A percentile compares a stretch with the other conserved stretches of the same genome.
These are phyloP conservation scores for Pogonus chalceus DNA, from an alignment of 1,140 invertebrate species.

Conservation along the genomic window DNA sequence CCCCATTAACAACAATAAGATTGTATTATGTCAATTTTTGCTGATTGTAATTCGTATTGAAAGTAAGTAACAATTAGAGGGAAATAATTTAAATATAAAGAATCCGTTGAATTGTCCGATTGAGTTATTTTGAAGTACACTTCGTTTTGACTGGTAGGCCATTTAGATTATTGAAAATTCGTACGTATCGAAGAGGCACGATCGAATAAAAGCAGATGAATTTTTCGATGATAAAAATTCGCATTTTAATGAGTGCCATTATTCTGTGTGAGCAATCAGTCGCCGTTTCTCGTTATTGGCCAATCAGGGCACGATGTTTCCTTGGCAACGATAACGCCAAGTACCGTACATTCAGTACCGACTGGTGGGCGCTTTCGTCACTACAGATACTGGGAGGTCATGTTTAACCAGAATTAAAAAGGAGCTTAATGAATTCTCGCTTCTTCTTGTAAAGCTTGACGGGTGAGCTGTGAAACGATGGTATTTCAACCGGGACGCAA, in stretches of 20 bases:
- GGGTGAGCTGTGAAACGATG: too few species aligned
- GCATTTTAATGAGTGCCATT: constrained; percentile 1
- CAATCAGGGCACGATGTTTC: constrained; percentile 1
- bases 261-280: background rate
- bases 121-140: background rate
- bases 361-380: background rate
- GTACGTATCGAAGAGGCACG: too few species aligned
- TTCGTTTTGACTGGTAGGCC: background rate
- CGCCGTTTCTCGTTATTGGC: constrained; percentile 1
- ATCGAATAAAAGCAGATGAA: background rate
- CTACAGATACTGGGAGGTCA: constrained; percentile 1
- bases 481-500: too few species aligned
- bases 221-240: background rate
- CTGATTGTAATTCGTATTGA: too few species aligned
- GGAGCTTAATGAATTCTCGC: constrained; percentile 4
- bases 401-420: constrained; percentile 7
- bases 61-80: too few species aligned
- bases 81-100: too few species aligned
- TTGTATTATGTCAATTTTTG: too few species aligned
- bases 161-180: background rate
- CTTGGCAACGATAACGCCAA: background rate
- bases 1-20: too few species aligned
- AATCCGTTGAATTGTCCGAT: too few species aligned
- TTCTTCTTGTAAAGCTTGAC: too few species aligned
- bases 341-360: background rate